Evolutionary conservation across 2,113 vertebrate species (phyloP).

Genomic region (Tragelaphus imberbis): DNA sequence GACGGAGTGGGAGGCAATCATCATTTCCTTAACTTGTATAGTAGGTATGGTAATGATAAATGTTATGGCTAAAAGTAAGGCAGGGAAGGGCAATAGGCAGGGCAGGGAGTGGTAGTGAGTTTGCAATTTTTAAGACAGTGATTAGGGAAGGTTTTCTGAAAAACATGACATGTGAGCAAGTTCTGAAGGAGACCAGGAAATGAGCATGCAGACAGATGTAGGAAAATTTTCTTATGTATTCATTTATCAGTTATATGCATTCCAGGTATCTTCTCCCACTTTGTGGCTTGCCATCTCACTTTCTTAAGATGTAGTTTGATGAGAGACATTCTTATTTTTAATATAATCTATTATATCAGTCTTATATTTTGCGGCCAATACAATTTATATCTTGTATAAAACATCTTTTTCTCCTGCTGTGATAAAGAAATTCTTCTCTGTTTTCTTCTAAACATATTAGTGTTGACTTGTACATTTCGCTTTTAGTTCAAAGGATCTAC

Average conservation of each 20-base stretch:
- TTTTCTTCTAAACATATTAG: background rate
- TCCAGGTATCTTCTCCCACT: background rate
- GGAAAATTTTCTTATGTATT: background rate
- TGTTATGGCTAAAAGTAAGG: background rate
- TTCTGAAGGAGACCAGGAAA: background rate
- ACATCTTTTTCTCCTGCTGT: background rate
- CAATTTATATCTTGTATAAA: background rate
- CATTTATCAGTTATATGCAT: background rate
- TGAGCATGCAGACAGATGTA: background rate
- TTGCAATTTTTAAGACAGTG: slow-evolving; percentile 7
- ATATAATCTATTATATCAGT: background rate
- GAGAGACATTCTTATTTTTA: slow-evolving; percentile 17
- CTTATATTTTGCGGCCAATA: background rate
- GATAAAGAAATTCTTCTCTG: background rate
- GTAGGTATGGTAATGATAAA: background rate
- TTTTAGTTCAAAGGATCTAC: slow-evolving; percentile 31
- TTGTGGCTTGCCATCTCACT: background rate
- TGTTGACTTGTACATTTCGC: background rate
- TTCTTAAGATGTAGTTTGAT: slow-evolving; percentile 3
- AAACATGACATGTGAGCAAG: background rate
- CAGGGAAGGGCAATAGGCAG: background rate
- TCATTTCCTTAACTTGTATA: background rate
- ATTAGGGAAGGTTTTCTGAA: background rate
- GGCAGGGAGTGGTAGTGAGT: background rate
- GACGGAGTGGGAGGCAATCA: background rate